phyloP scores from a whole-genome alignment of 2,888 invertebrate species.

The Oxycera nigricornis region DNA sequence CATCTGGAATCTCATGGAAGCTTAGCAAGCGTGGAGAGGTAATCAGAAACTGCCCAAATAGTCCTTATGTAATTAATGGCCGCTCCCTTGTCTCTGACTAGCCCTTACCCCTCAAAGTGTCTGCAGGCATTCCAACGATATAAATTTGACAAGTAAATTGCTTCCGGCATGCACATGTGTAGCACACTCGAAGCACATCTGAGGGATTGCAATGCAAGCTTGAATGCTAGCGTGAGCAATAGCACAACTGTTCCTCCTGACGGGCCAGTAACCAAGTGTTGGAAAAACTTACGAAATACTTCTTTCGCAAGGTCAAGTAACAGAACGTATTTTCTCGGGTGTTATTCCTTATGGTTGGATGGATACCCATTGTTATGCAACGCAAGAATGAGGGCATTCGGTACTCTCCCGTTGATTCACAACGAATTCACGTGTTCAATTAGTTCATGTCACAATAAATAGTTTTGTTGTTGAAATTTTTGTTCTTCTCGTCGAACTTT shows the following conservation, averaged over 20 bases:
- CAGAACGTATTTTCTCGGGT: background rate
- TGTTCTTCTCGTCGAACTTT: too few relatives aligned
- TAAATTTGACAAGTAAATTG: slow-evolving; percentile 24
- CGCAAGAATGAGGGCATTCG: too few relatives aligned
- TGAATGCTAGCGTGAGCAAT: background rate
- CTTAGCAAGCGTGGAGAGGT: too few relatives aligned
- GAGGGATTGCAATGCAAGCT: background rate
- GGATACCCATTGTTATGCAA: background rate
- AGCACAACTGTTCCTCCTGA: too few relatives aligned
- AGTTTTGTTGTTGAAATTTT: too few relatives aligned
- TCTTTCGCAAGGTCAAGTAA: background rate
- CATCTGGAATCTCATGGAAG: background rate
- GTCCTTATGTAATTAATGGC: too few relatives aligned
- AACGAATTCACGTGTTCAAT: too few relatives aligned
- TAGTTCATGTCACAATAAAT: too few relatives aligned
- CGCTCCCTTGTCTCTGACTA: background rate
- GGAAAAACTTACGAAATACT: background rate
- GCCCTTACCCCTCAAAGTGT: background rate
- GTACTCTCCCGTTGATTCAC: too few relatives aligned
- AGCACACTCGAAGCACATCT: too few relatives aligned
- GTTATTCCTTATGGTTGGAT: background rate
- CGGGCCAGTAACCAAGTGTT: background rate
- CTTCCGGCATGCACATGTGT: background rate
- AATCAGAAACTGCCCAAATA: too few relatives aligned
- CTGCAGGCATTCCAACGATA: slow-evolving; percentile 10